Evolutionary conservation across 2,888 invertebrate species (phyloP).

Genomic region (Disparrhopalites patrizii): DNA sequence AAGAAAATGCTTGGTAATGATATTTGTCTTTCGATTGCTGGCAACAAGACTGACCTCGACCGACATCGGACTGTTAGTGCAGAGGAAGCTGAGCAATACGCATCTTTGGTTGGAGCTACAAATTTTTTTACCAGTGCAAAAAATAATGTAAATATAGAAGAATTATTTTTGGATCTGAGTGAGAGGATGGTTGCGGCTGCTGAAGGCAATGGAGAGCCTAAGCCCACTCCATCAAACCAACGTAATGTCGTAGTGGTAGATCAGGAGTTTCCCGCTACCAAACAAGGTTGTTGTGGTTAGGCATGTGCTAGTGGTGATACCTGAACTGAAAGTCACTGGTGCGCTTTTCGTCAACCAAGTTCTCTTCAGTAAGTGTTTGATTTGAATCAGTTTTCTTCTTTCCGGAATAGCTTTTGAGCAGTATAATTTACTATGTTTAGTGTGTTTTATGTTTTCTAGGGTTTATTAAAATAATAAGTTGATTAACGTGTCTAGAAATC

Average conservation of each 20-base stretch:
- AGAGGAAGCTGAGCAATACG: constrained; percentile 81
- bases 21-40: constrained; percentile 82
- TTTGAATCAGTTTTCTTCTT: no score
- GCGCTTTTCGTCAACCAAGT: no score
- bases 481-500: no score
- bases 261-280: constrained; percentile 38
- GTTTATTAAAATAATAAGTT: no score
- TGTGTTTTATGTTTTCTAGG: no score
- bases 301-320: no score
- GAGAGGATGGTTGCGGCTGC: constrained; percentile 64
- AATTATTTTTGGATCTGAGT: constrained; percentile 79
- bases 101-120: constrained; percentile 70
- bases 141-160: constrained; percentile 82
- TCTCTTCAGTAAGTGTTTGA: no score
- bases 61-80: constrained; percentile 79
- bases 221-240: constrained; percentile 38
- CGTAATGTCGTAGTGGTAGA: constrained; percentile 49
- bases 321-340: no score
- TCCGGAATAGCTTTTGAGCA: no score
- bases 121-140: constrained; percentile 94
- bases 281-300: constrained; percentile 17
- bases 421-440: no score
- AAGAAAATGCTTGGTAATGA: constrained; percentile 92
- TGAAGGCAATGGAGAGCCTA: constrained; percentile 50
- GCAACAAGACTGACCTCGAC: constrained; percentile 95